phyloP scores from a whole-genome alignment of 1,140 invertebrate genomes.

The Pseudomyrmex dendroicus region DNA sequence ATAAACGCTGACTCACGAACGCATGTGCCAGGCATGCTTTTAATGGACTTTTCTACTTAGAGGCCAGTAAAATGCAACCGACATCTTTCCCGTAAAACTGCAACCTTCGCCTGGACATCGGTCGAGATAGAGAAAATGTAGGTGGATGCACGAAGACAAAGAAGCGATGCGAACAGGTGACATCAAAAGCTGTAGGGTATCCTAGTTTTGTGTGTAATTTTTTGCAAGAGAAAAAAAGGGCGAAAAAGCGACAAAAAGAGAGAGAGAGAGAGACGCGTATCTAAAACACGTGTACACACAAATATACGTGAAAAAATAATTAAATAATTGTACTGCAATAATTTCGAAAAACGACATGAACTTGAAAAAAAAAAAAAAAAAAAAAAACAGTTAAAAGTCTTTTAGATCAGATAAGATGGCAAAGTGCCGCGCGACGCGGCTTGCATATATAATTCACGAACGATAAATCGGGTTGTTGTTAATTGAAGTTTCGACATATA shows the following conservation, averaged over 20 bases:
- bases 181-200: neutral
- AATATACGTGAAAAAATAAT: neutral
- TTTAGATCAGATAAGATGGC: neutral
- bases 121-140: conserved; percentile 2
- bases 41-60: conserved; percentile 85
- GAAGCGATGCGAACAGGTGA: neutral
- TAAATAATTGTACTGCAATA: neutral
- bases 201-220: neutral
- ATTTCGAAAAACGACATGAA: neutral
- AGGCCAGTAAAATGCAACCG: conserved; percentile 82
- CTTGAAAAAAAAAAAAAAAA: neutral
- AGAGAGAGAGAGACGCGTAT: neutral
- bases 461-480: conserved; percentile 20
- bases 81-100: conserved; percentile 80
- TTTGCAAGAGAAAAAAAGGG: no score
- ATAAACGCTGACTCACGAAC: conserved; percentile 28
- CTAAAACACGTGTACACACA: neutral
- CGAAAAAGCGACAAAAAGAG: no score
- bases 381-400: neutral
- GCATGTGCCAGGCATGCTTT: conserved; percentile 61
- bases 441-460: neutral
- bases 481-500: conserved; percentile 32
- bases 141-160: neutral
- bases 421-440: neutral
- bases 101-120: conserved; percentile 71